Conservation (phyloP, 2,113 vertebrate genomes). For the Taurulus bubalis region DNA sequence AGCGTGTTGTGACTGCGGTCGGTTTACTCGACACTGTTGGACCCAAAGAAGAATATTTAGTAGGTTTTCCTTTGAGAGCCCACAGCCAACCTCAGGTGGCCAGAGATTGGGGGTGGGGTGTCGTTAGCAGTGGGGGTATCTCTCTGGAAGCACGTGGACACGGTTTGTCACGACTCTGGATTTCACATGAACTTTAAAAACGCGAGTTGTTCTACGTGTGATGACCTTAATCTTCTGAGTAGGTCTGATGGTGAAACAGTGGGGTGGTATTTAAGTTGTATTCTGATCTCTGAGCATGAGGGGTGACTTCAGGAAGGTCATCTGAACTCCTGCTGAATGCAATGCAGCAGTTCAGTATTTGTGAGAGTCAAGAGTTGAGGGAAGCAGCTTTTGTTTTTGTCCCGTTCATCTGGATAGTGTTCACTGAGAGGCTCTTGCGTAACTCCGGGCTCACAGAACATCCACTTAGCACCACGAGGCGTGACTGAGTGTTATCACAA, state of each 20-base stretch:
- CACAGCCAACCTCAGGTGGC: slow-evolving; percentile 52
- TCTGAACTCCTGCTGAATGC: slow-evolving; percentile 9
- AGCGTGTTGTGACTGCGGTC: background rate
- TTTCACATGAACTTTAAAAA: background rate
- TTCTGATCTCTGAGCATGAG: background rate
- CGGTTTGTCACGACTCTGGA: slow-evolving; percentile 38
- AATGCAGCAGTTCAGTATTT: slow-evolving; percentile 46
- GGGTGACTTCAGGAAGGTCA: slow-evolving; percentile 1
- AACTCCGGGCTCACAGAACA: slow-evolving; percentile 66
- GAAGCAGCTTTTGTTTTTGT: slow-evolving; percentile 75
- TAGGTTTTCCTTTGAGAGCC: background rate
- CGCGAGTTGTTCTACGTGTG: background rate
- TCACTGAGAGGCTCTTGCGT: slow-evolving; percentile 71
- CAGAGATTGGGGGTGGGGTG: slow-evolving; percentile 52
- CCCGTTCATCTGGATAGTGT: slow-evolving; percentile 73
- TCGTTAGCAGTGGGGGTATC: slow-evolving; percentile 24
- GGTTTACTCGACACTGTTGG: background rate
- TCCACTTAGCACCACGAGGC: slow-evolving; percentile 66
- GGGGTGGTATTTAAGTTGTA: background rate
- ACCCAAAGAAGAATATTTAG: background rate
- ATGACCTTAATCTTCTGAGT: background rate
- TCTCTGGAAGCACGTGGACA: slow-evolving; percentile 73
- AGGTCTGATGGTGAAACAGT: background rate
- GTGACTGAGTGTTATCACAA: slow-evolving; percentile 63
- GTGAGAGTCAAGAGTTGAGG: slow-evolving; percentile 61